These are phyloP conservation scores for Hydrochoerus hydrochaeris DNA, from an alignment of 2,113 vertebrate species.

Conservation along the genomic window DNA sequence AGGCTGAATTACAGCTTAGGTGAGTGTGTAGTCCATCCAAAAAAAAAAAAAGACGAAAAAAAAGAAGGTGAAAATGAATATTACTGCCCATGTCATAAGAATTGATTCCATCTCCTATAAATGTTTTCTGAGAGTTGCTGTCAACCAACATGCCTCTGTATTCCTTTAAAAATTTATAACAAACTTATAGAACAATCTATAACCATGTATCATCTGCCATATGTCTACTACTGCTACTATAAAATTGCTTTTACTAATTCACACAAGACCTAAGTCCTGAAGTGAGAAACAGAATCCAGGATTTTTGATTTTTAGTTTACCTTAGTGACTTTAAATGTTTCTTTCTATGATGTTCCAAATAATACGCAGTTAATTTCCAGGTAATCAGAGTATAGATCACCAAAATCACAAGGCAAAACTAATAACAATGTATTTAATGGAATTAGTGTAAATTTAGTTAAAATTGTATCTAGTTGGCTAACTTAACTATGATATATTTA, in stretches of 20 bases:
- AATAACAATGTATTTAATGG: constrained; percentile 63
- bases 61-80: constrained; percentile 32
- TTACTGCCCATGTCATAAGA: neutral
- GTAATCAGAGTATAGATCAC: constrained; percentile 63
- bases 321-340: constrained; percentile 45
- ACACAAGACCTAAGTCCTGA: neutral
- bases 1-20: neutral
- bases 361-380: constrained; percentile 21
- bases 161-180: constrained; percentile 23
- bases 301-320: constrained; percentile 49
- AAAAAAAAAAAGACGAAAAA: neutral
- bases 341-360: constrained; percentile 35
- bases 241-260: constrained; percentile 30
- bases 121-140: neutral
- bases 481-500: constrained; percentile 63
- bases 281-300: constrained; percentile 12
- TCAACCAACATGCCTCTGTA: neutral
- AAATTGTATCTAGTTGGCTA: constrained; percentile 66
- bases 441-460: constrained; percentile 69
- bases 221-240: neutral
- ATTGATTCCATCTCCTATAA: constrained; percentile 37
- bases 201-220: neutral
- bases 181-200: constrained; percentile 40
- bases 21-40: neutral
- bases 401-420: constrained; percentile 55